Conservation (phyloP, 2,888 invertebrate species). For the Drosophila phalerata region DNA sequence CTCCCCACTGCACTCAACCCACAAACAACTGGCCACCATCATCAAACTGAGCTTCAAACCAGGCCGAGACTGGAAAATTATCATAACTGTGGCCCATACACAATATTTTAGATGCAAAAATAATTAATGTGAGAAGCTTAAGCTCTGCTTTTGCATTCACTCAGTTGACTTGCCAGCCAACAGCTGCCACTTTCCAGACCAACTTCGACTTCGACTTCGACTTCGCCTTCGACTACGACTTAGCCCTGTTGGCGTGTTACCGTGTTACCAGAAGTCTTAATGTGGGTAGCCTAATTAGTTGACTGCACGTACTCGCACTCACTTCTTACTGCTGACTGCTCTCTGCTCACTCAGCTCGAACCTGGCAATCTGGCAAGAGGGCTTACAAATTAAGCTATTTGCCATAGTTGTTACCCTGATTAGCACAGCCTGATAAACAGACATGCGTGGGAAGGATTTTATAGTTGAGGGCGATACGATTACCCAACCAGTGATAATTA, state of each 20-base stretch:
- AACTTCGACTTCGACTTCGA: conserved; percentile 13
- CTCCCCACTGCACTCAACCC: too few relatives aligned
- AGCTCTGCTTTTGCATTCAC: conserved; percentile 26
- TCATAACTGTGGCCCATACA: conserved; percentile 68
- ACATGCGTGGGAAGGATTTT: conserved; percentile 11
- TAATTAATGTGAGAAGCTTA: conserved; percentile 78
- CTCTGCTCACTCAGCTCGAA: conserved; percentile 3
- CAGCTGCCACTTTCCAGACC: conserved; percentile 17
- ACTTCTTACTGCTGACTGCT: neutral
- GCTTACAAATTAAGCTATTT: conserved; percentile 77
- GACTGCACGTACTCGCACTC: conserved; percentile 58
- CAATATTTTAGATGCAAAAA: conserved; percentile 75
- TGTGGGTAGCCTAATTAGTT: conserved; percentile 67
- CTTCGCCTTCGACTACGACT: conserved; percentile 12
- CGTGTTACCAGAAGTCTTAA: conserved; percentile 49
- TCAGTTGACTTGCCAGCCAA: conserved; percentile 25
- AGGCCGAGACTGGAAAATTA: conserved; percentile 57
- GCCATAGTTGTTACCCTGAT: conserved; percentile 62
- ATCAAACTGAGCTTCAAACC: conserved; percentile 28
- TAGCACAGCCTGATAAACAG: conserved; percentile 37
- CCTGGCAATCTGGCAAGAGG: conserved; percentile 44
- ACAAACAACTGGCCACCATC: conserved; percentile 12
- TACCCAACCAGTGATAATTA: conserved; percentile 4
- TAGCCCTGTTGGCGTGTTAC: conserved; percentile 19
- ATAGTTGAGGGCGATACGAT: conserved; percentile 1